Evolutionary conservation across 2,797 vertebrate species (phyloP).

Genomic region (Eulemur mongoz): DNA sequence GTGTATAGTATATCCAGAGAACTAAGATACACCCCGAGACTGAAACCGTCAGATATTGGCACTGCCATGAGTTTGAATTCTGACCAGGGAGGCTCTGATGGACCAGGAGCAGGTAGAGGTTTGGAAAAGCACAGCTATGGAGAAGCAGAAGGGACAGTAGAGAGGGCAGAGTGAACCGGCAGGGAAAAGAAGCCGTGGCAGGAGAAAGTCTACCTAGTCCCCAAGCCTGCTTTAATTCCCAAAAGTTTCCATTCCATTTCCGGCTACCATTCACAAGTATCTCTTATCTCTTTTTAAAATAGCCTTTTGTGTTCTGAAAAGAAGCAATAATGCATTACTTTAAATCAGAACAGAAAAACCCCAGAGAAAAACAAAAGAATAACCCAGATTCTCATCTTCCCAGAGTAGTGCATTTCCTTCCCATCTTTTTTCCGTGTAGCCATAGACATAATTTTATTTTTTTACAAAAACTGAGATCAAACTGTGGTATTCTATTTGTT

Average conservation of each 20-base stretch:
- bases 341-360: neutral
- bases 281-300: neutral
- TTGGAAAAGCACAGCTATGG: neutral
- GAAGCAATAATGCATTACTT: neutral
- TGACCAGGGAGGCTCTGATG: neutral
- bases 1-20: neutral
- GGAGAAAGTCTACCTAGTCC: neutral
- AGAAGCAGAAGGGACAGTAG: neutral
- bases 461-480: neutral
- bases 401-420: neutral
- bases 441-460: neutral
- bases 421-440: neutral
- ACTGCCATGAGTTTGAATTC: neutral
- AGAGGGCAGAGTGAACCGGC: accelerated
- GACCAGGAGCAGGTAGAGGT: no score
- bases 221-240: neutral
- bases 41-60: neutral
- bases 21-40: neutral
- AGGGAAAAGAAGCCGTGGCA: accelerated
- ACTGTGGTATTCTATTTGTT: neutral
- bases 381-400: neutral
- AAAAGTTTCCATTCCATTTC: neutral
- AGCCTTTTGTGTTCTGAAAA: constrained; percentile 19
- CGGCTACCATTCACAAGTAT: neutral
- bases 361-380: neutral